Base-by-base conservation (phyloP, 1,140 invertebrate species). In the Drosophila dunni region DNA sequence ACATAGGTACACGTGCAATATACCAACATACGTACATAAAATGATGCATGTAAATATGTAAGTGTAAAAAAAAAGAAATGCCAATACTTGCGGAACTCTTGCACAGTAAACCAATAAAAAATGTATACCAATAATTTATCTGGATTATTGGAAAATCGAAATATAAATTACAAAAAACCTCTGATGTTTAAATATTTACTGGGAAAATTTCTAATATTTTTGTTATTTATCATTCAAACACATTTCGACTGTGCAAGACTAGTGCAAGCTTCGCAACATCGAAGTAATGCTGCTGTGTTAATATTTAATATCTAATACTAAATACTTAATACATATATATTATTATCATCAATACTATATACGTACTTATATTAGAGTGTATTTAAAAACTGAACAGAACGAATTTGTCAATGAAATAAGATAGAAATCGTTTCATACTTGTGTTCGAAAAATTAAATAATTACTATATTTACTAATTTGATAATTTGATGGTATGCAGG, bases 251-350 rank as follows among this genome's bases (percentile, higher is more conserved):
- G 29, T 15, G n/a, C 33, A 53, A 53, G 13, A 1, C 24, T 7
- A 15, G n/a, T 53, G 33, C 20, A 53, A 36, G 33, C 29, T n/a
- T 33, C 13, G 29, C 33, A 53, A 53, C 50, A 53, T 53, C 50
- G 50, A 53, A 53, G 50, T 36, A 15, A 36, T 53, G 33, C 33
- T 53, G 50, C 50, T 53, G 50, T 53, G 50, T 36, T 53, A 53
- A 34, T 34, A 36, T 53, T 36, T 15, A 8, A 53, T 15, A 34
- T 13, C 34, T 36, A 34, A 29, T 29, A 5, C 24, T 36, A 36
- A 8, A 53, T 15, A 34, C 33, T 53, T 53, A 34, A 29, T 36
- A 36, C 1, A 53, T 15, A 34, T 13, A 34, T 53, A 34, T 15
- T 34, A 15, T 53, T 34, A 34, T 36, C 33, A 53, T 29, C 24